Evolutionary conservation across 2,797 vertebrate species (phyloP), one percentile per base, ranked within the genome.

Genomic region (Psittacula derbiana): DNA sequence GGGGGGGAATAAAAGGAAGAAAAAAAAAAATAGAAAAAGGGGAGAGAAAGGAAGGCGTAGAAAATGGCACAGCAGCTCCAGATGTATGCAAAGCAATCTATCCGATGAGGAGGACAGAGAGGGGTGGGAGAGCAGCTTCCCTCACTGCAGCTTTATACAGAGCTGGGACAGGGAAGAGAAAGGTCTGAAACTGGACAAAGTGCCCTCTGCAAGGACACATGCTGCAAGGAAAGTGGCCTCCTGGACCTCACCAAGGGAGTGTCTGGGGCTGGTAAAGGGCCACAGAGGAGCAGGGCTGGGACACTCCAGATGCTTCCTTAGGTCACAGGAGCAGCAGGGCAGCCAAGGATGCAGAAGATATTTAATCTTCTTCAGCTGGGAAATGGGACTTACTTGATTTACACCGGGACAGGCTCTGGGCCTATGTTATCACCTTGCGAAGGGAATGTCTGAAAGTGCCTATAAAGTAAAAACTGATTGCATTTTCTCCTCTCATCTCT

Each of bases 321-420:
- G 62, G 89, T 71, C 62, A 87, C 79, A 86, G 24, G 12, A 90
- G 65, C 30, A 80, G 43, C 30, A 92, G 21, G 20, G 46, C 38
- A 91, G 53, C 49, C 53, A 90, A 84, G 50, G 52, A 93, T 71
- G 65, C n/a, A 75, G 80, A 88, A 89, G 16, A 66, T 70, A 86
- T 25, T 94, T 73, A 46, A 46, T 74, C 21, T 93, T 93, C 69
- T 86, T 85, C 75, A 79, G 49, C 38, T 52, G 25, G 72, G 47
- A 88, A 87, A 52, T 30, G 50, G 50, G 40, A 93, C 81, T 91
- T 92, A 49, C 46, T 92, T 84, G 73, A 62, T 93, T 83, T 91
- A 24, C n/a, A 49, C 25, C 20, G 55, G 73, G 73, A 53, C 28
- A 64, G 52, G 43, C 46, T 88, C 46, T 16, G n/a, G 38, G n/a